A percentile compares a stretch with the other conserved stretches of the same genome.
Conservation (phyloP, 2,888 invertebrate species). For the Folsomia manolachei region DNA sequence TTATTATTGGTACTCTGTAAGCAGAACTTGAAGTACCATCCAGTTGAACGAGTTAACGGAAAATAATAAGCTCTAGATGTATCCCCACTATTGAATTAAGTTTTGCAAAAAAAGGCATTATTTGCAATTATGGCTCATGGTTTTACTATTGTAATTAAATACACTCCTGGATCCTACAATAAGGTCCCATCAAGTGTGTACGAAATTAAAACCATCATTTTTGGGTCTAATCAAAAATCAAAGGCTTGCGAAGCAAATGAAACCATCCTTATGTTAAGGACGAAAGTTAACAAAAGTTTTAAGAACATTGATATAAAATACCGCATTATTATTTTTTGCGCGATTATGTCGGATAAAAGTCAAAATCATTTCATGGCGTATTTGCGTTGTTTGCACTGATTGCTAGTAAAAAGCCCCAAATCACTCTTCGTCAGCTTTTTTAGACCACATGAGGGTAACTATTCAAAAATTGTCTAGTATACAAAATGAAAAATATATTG, state of each 20-base stretch:
- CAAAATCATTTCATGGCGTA: too few relatives aligned
- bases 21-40: background rate
- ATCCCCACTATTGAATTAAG: background rate
- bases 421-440: constrained; percentile 26
- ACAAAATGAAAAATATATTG: background rate
- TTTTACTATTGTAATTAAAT: background rate
- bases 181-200: background rate
- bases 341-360: too few relatives aligned
- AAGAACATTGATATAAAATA: too few relatives aligned
- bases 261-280: too few relatives aligned
- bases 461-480: constrained; percentile 10
- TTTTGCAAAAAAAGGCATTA: background rate
- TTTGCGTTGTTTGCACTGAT: too few relatives aligned
- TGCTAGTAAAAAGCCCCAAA: too few relatives aligned
- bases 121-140: background rate
- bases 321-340: too few relatives aligned
- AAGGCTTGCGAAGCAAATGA: background rate
- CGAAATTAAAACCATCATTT: background rate
- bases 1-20: background rate
- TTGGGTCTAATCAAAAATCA: background rate
- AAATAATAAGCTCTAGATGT: background rate
- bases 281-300: too few relatives aligned
- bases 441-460: background rate
- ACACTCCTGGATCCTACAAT: background rate
- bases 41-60: background rate